phyloP scores from a whole-genome alignment of 2,113 vertebrate species.

The Axis porcinus region DNA sequence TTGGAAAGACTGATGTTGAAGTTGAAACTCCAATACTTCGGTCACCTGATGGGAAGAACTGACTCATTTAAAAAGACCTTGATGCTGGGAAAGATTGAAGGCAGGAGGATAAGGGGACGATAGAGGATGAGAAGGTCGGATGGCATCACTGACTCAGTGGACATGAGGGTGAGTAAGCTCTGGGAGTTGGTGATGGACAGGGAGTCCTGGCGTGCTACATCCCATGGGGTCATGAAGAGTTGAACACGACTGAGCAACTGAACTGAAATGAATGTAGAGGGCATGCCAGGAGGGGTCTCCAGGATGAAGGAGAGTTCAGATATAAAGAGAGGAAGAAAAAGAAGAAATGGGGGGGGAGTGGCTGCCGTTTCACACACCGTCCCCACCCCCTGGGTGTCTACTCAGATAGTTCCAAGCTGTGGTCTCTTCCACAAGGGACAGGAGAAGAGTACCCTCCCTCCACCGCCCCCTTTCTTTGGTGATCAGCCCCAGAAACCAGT shows the following conservation, averaged over 20 bases:
- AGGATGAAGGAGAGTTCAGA: not conserved
- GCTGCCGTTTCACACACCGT: not conserved
- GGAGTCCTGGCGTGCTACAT: fast-evolving
- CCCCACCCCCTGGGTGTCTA: not conserved
- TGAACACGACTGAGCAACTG: not conserved
- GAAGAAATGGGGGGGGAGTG: not conserved
- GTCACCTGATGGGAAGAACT: not conserved
- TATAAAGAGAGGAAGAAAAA: not conserved
- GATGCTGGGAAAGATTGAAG: not conserved
- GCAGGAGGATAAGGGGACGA: not conserved
- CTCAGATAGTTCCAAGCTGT: not conserved
- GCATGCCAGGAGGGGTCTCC: not conserved
- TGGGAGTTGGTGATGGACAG: not conserved
- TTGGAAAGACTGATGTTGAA: not conserved
- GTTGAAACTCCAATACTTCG: not conserved
- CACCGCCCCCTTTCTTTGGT: fast-evolving
- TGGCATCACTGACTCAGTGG: fast-evolving
- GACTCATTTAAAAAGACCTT: not conserved
- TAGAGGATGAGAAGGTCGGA: not conserved
- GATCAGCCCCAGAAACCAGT: not conserved
- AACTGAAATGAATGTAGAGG: not conserved
- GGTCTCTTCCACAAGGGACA: not conserved
- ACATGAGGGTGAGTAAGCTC: not conserved
- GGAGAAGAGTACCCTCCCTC: not conserved
- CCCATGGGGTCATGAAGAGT: fast-evolving